A percentile compares a stretch with the other conserved stretches of the same genome.
phyloP scores from a whole-genome alignment of 2,888 invertebrate species.

The Epistrophella euchroma region DNA sequence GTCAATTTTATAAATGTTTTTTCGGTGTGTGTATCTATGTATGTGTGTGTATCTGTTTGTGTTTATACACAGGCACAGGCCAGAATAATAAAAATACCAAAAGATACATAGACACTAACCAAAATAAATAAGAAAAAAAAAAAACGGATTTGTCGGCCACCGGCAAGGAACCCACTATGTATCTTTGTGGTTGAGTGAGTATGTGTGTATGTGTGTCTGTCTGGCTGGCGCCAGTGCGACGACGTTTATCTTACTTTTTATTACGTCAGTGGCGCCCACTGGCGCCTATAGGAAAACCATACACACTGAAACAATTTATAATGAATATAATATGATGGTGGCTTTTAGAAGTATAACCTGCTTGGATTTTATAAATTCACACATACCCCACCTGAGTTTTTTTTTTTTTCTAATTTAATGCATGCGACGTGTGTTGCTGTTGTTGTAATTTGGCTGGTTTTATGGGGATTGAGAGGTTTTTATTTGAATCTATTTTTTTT shows the following conservation, averaged over 20 bases:
- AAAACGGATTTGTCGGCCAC: conserved; percentile 77
- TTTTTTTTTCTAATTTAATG: conserved; percentile 27
- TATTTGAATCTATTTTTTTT: conserved; percentile 32
- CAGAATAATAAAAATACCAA: conserved; percentile 36
- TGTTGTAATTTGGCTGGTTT: conserved; percentile 29
- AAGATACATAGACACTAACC: conserved; percentile 16
- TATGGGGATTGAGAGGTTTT: conserved; percentile 43
- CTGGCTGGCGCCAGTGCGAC: conserved; percentile 83
- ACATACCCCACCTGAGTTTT: conserved; percentile 39
- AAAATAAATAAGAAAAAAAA: conserved; percentile 22
- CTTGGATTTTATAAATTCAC: conserved; percentile 53
- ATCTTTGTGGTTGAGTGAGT: conserved; percentile 13
- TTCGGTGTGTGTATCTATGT: background rate
- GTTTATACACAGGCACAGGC: conserved; percentile 7
- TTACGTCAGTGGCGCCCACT: conserved; percentile 84
- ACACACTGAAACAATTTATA: conserved; percentile 43
- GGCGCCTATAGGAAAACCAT: conserved; percentile 79
- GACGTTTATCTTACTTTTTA: conserved; percentile 83
- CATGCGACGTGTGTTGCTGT: conserved; percentile 52
- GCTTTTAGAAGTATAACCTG: conserved; percentile 53
- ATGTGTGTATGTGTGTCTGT: conserved; percentile 80
- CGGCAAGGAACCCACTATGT: conserved; percentile 77
- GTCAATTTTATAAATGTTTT: conserved; percentile 51
- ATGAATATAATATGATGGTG: conserved; percentile 39
- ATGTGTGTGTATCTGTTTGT: conserved; percentile 5